Percentiles rank a stretch among this genome's conserved stretches.
phyloP scores from a whole-genome alignment of 1,140 invertebrate species.

The Drosophila littoralis region DNA sequence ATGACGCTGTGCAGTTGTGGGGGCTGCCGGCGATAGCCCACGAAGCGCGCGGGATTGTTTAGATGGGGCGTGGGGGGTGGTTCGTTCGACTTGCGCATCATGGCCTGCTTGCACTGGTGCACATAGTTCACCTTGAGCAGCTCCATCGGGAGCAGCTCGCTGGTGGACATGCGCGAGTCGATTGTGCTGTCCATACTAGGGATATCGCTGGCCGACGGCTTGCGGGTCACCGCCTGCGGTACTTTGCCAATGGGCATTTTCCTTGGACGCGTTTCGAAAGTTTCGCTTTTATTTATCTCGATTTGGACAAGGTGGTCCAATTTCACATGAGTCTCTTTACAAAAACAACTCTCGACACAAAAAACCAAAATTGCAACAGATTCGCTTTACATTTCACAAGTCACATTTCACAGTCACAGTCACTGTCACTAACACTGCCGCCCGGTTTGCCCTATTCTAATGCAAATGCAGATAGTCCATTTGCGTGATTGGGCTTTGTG shows the following conservation, averaged over 20 bases:
- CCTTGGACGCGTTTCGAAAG: constrained; percentile 20
- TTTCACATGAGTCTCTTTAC: background rate
- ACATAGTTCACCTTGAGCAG: constrained; percentile 79
- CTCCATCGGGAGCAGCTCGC: constrained; percentile 77
- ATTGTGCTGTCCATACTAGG: constrained; percentile 59
- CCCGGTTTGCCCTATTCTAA: constrained; percentile 30
- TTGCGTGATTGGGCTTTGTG: constrained; percentile 41
- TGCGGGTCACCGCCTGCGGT: constrained; percentile 24
- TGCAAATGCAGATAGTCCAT: constrained; percentile 48
- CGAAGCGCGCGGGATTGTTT: constrained; percentile 56
- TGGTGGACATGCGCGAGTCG: constrained; percentile 64
- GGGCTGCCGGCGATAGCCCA: constrained; percentile 42
- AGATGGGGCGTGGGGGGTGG: constrained; percentile 29
- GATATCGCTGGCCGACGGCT: constrained; percentile 33
- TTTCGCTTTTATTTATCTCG: constrained; percentile 13
- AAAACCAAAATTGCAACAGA: constrained; percentile 38
- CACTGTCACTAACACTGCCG: constrained; percentile 1
- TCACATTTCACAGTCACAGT: constrained; percentile 20
- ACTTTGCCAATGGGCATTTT: constrained; percentile 69
- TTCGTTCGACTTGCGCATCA: constrained; percentile 64
- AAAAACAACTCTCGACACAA: background rate
- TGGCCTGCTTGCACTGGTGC: constrained; percentile 73
- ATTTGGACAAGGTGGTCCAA: background rate
- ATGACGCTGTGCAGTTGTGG: constrained; percentile 1
- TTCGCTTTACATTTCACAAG: constrained; percentile 45